These are phyloP conservation scores for Stichodactyla helianthus DNA, from an alignment of 64 coral and sea anemone genomes.

Conservation along the genomic window DNA sequence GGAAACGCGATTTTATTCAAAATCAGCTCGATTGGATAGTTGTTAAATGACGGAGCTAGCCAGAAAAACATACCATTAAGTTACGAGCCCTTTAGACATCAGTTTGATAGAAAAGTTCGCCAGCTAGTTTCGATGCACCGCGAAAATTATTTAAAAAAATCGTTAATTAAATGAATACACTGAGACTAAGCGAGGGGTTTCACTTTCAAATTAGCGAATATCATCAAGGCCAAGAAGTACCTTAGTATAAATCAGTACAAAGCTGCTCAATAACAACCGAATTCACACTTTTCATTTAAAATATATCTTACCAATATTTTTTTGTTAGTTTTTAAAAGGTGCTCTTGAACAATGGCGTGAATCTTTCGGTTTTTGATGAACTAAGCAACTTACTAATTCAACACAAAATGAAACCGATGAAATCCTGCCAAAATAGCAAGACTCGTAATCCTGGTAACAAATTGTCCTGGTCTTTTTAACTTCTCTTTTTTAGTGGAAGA, in stretches of 20 bases:
- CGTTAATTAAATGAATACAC: neutral
- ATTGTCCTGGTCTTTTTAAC: neutral
- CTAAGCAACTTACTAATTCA: neutral
- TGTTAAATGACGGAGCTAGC: neutral
- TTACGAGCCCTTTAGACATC: neutral
- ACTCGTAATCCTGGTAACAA: neutral
- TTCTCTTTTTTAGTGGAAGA: neutral
- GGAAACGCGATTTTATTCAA: neutral
- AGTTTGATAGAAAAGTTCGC: neutral
- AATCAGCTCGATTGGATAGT: neutral
- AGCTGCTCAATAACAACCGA: no score
- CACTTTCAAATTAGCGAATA: slow-evolving; percentile 1
- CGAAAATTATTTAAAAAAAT: neutral
- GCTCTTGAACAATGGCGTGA: neutral
- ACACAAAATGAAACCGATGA: neutral
- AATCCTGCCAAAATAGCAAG: neutral
- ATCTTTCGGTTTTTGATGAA: neutral
- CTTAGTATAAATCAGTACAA: no score
- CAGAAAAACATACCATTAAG: neutral
- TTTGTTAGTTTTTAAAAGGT: neutral
- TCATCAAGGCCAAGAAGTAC: neutral
- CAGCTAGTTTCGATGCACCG: slow-evolving; percentile 3
- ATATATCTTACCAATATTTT: no score
- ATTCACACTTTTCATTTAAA: no score
- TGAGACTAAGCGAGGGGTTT: neutral